Evolutionary conservation across 2,113 vertebrate genomes (phyloP).

Genomic region (Orthonyx spaldingii): DNA sequence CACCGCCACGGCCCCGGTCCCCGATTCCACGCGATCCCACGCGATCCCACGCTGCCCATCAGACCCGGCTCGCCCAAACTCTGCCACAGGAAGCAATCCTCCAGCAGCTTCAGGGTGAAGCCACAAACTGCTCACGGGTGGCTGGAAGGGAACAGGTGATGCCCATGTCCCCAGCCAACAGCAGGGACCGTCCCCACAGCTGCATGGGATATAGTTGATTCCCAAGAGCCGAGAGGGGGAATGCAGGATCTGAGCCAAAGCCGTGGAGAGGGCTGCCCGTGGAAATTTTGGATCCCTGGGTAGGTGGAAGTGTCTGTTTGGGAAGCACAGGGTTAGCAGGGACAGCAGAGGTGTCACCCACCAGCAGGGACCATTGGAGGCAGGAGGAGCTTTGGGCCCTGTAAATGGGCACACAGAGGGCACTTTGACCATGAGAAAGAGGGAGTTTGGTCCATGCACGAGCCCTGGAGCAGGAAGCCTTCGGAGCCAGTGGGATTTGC

Average conservation of each 20-base stretch:
- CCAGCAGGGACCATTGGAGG: not conserved
- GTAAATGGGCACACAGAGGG: not conserved
- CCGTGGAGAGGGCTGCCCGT: not conserved
- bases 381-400: not conserved
- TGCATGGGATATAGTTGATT: accelerated
- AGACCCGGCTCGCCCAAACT: not conserved
- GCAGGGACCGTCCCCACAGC: not conserved
- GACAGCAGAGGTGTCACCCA: not conserved
- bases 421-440: not conserved
- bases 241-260: not conserved
- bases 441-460: accelerated
- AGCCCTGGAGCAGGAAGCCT: not conserved
- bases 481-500: not conserved
- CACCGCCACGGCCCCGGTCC: not conserved
- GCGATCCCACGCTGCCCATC: accelerated
- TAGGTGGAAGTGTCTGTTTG: not conserved
- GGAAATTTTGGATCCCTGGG: not conserved
- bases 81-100: not conserved
- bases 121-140: accelerated
- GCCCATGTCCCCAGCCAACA: not conserved
- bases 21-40: accelerated
- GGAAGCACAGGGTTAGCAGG: not conserved
- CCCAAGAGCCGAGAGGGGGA: accelerated
- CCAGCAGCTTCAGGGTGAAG: not conserved
- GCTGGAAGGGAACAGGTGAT: not conserved